Base-by-base conservation (phyloP, 2,888 invertebrate genomes). In the Folsomia candida region DNA sequence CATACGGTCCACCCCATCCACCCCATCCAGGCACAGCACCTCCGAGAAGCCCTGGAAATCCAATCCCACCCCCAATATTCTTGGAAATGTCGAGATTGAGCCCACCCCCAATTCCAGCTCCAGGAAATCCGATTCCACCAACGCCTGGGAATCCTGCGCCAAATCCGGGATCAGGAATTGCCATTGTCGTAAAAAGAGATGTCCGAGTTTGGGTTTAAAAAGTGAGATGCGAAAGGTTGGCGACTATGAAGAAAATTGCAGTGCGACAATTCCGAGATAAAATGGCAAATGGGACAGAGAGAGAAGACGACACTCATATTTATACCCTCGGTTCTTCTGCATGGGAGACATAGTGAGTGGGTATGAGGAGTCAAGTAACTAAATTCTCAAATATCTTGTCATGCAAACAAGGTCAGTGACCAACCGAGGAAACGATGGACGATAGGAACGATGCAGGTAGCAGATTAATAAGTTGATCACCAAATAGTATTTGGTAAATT, bases 1-100 rank as follows among this genome's bases (percentile, higher is more conserved):
- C 67, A 37, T 80, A 80, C 14, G 78, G 77, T 24, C 70, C 74
- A 28, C 71, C 77, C 28, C 65, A 73, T 1, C 73, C 71, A 1
- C 67, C 70, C n/a, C 69, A 68, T 57, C 73, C 71, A 24, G 65
- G 66, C 1, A 29, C 1, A 1, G 68, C 73, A 18, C 72, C 70
- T 3, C 65, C 68, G 14, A 60, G 64, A 22, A 68, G 14, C n/a
- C 71, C 76, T 47, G 68, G 70, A 24, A 70, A 27, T 20, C 69
- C 67, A 26, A 61, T 37, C 1, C 72, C 73, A 3, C 63, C 74
- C 25, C 72, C 71, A 4, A n/a, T n/a, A n/a, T n/a, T n/a, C n/a
- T n/a, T n/a, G n/a, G n/a, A n/a, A 37, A 63, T 66, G 29, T 69
- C 71, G 11, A 75, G 62, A 54, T 71, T 71, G 22, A 72, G 63